These are phyloP conservation scores for Prunella himalayana DNA, from an alignment of 2,113 vertebrate species.

Conservation along the genomic window DNA sequence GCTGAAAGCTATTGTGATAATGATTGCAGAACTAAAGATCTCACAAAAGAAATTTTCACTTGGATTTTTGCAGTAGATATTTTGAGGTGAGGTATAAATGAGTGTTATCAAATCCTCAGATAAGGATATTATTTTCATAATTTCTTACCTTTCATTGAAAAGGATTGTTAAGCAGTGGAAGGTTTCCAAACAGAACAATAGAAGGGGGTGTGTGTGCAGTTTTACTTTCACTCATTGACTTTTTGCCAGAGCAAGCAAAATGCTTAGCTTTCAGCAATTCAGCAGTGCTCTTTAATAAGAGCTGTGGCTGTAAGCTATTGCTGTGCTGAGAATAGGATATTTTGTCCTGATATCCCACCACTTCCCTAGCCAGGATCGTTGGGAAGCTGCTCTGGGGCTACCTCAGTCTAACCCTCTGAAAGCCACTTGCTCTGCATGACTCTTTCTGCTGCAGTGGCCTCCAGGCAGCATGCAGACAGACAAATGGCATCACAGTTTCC, in stretches of 20 bases:
- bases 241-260: conserved; percentile 40
- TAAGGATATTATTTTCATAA: conserved; percentile 15
- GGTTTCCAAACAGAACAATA: conserved; percentile 55
- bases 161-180: conserved; percentile 10
- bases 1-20: conserved; percentile 12
- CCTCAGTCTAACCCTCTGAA: neutral
- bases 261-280: neutral
- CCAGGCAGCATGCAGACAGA: neutral
- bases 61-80: neutral
- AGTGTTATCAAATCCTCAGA: neutral
- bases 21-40: neutral
- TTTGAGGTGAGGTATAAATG: neutral
- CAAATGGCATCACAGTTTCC: neutral
- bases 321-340: neutral
- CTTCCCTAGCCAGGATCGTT: neutral
- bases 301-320: neutral
- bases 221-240: conserved; percentile 47
- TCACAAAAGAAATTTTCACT: conserved; percentile 9
- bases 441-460: neutral
- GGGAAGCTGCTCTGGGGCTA: neutral
- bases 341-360: neutral
- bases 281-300: neutral
- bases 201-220: neutral
- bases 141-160: conserved; percentile 1
- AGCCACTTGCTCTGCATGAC: neutral